These are phyloP conservation scores for Cataglyphis albicans DNA, from an alignment of 2,888 invertebrate genomes.

Conservation along the genomic window DNA sequence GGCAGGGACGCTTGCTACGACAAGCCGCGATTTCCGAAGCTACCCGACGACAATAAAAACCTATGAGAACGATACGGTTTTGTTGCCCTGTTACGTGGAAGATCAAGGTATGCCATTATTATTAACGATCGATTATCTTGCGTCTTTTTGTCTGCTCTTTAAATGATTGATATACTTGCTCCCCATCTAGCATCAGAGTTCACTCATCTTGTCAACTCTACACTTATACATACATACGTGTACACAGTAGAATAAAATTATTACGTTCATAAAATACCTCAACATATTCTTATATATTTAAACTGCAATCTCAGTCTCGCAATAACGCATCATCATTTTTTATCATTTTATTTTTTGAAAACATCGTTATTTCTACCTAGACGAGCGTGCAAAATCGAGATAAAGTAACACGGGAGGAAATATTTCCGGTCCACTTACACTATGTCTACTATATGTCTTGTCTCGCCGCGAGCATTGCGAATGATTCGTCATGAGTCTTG, in stretches of 20 bases:
- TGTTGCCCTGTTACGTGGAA: conserved; percentile 92
- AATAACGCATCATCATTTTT: conserved; percentile 17
- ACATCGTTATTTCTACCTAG: conserved; percentile 37
- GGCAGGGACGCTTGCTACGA: conserved; percentile 51
- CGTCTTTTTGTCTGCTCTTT: not conserved
- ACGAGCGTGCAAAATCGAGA: conserved; percentile 32
- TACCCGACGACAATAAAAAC: conserved; percentile 92
- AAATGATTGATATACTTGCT: not conserved
- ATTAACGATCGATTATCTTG: conserved; percentile 20
- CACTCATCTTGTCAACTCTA: conserved; percentile 1
- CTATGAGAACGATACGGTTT: conserved; percentile 92
- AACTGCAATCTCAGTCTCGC: not conserved
- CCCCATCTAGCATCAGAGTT: not conserved
- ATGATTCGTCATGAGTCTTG: conserved; percentile 13
- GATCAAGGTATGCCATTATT: conserved; percentile 87
- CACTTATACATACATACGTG: not conserved
- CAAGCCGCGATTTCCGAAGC: conserved; percentile 89
- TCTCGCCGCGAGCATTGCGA: conserved; percentile 3
- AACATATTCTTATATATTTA: not conserved
- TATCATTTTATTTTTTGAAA: conserved; percentile 28
- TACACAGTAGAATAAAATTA: not conserved
- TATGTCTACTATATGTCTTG: not conserved
- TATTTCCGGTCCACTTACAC: not conserved
- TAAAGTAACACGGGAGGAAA: conserved; percentile 3
- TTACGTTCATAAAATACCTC: conserved; percentile 17